phyloP scores from a whole-genome alignment of 2,888 invertebrate species.

The Harmothoe impar region DNA sequence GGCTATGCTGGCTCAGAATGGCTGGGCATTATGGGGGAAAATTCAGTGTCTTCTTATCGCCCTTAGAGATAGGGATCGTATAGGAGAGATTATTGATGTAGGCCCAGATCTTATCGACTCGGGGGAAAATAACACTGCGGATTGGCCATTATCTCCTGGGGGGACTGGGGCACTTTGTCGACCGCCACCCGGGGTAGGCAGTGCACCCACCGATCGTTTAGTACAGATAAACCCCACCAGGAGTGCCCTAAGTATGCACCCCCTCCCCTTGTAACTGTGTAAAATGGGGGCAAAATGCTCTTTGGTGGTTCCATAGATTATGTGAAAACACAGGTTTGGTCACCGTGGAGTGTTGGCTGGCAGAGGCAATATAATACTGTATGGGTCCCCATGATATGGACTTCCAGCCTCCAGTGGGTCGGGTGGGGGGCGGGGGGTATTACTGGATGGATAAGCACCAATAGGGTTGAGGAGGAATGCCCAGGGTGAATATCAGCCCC shows the following conservation, averaged over 20 bases:
- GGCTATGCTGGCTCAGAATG: neutral
- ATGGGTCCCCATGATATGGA: neutral
- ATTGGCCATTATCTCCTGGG: conserved; percentile 48
- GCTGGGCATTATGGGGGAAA: neutral
- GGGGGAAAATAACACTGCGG: conserved; percentile 36
- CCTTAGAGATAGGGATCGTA: conserved; percentile 27
- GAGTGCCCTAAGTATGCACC: neutral
- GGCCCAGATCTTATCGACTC: conserved; percentile 30
- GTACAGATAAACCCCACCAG: neutral
- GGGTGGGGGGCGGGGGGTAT: too few species aligned
- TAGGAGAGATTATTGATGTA: conserved; percentile 29
- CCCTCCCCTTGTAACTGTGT: neutral
- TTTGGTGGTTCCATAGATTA: neutral
- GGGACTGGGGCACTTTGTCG: neutral
- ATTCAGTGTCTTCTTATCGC: conserved; percentile 34
- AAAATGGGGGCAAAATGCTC: neutral
- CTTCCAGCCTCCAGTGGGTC: neutral
- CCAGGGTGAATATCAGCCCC: neutral
- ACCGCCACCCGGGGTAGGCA: neutral
- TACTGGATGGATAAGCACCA: too few species aligned
- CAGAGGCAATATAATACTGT: neutral
- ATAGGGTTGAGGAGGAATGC: too few species aligned
- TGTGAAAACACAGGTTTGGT: conserved; percentile 20
- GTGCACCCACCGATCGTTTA: conserved; percentile 15
- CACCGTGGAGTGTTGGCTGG: conserved; percentile 13